Percentiles rank a stretch among this genome's conserved stretches.
Evolutionary conservation across 2,113 vertebrate species (phyloP).

Genomic region (Paralichthys olivaceus): DNA sequence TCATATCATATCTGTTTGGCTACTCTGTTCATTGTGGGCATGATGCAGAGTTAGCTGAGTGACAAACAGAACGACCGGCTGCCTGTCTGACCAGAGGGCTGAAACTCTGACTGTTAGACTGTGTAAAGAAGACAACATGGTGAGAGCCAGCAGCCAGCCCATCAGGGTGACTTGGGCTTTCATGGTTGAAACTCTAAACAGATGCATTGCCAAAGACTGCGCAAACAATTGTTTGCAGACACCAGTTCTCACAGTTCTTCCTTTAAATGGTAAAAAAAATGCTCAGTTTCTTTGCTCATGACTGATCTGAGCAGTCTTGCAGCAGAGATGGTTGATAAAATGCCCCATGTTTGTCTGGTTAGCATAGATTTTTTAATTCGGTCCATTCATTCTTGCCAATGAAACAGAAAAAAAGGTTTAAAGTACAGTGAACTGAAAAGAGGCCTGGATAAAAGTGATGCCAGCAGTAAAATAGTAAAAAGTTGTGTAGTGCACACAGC

Average conservation of each 20-base stretch:
- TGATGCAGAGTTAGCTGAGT: not conserved
- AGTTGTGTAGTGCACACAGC: slow-evolving; percentile 24
- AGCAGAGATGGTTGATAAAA: not conserved
- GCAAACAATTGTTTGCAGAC: slow-evolving; percentile 36
- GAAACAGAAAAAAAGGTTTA: not conserved
- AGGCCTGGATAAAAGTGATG: slow-evolving; percentile 5
- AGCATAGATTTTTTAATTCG: not conserved
- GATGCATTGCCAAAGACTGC: slow-evolving; percentile 21
- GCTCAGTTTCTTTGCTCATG: not conserved
- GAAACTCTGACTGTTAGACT: not conserved
- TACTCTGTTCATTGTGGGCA: not conserved
- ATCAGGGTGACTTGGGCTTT: slow-evolving; percentile 20
- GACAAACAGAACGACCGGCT: not conserved
- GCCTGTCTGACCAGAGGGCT: too few relatives aligned
- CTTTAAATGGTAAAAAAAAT: slow-evolving; percentile 3
- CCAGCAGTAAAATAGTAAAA: slow-evolving; percentile 19
- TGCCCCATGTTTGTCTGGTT: slow-evolving; percentile 8
- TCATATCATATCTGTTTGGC: not conserved
- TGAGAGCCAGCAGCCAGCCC: slow-evolving; percentile 15
- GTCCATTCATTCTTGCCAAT: not conserved
- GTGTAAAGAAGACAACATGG: not conserved
- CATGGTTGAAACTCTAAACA: slow-evolving; percentile 41
- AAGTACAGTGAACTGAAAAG: not conserved
- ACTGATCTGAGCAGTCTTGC: not conserved
- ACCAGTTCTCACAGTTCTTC: not conserved